Conservation (phyloP, 2,888 invertebrate species). For the Cheilosia vernalis region DNA sequence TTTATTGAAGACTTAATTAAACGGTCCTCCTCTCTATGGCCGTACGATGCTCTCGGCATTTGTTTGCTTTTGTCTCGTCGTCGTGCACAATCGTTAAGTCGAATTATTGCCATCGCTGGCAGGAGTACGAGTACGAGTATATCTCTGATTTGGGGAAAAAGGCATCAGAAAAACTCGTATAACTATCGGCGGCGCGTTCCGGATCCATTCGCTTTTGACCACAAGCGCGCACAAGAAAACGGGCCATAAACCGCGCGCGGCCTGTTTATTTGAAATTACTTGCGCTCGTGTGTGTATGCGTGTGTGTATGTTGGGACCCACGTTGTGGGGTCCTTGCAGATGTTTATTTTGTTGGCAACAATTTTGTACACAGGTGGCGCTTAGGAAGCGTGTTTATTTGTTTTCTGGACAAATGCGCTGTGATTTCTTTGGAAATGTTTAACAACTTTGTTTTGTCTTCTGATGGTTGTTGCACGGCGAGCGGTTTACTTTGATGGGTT, state of each 20-base stretch:
- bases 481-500: slow-evolving; percentile 69
- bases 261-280: slow-evolving; percentile 64
- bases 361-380: slow-evolving; percentile 62
- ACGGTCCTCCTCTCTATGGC: slow-evolving; percentile 26
- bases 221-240: slow-evolving; percentile 60
- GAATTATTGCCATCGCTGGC: slow-evolving; percentile 68
- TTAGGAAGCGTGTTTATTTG: slow-evolving; percentile 63
- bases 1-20: slow-evolving; percentile 75
- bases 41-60: slow-evolving; percentile 43
- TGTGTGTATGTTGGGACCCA: slow-evolving; percentile 21
- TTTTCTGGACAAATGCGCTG: slow-evolving; percentile 50
- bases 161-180: neutral
- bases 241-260: slow-evolving; percentile 42
- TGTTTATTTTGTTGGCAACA: slow-evolving; percentile 58
- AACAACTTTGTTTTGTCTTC: slow-evolving; percentile 7
- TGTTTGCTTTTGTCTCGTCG: slow-evolving; percentile 74
- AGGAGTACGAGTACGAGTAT: neutral
- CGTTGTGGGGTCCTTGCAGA: slow-evolving; percentile 68
- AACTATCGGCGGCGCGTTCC: slow-evolving; percentile 35
- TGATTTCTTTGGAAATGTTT: slow-evolving; percentile 67
- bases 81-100: slow-evolving; percentile 68
- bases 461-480: slow-evolving; percentile 21
- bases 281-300: slow-evolving; percentile 15
- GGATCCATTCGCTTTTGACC: slow-evolving; percentile 72
- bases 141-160: slow-evolving; percentile 40